Conservation (phyloP, 2,888 invertebrate genomes). For the Nephrotoma flavescens region DNA sequence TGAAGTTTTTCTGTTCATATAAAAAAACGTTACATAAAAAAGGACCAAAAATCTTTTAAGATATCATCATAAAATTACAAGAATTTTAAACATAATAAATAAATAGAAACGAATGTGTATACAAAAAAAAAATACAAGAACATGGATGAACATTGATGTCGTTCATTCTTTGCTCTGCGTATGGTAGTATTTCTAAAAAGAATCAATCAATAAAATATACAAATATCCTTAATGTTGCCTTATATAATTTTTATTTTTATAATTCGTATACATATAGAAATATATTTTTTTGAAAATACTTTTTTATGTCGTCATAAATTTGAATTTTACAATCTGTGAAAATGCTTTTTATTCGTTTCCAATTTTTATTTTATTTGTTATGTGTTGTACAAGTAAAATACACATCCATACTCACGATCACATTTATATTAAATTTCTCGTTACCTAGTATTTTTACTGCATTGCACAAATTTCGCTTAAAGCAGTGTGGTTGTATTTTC, state of each 20-base stretch:
- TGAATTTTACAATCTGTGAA: conserved; percentile 3
- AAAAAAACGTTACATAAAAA: not conserved
- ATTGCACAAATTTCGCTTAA: not conserved
- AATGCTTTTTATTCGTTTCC: not conserved
- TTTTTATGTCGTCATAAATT: conserved; percentile 1
- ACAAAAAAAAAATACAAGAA: not conserved
- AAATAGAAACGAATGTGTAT: not conserved
- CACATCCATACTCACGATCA: not conserved
- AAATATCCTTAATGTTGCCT: not conserved
- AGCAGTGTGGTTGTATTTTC: not conserved
- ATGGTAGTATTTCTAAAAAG: not conserved
- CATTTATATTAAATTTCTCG: not conserved
- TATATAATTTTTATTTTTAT: not conserved
- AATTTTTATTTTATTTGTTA: not conserved
- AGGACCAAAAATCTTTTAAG: conserved; percentile 1
- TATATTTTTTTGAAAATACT: not conserved
- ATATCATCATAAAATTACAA: conserved; percentile 2
- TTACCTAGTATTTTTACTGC: conserved; percentile 1
- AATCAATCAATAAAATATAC: conserved; percentile 2
- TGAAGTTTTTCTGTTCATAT: not conserved
- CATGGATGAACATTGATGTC: not conserved
- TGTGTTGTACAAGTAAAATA: not conserved
- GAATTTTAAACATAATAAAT: not conserved
- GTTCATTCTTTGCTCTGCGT: not conserved
- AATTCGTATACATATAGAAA: not conserved